Conservation (phyloP, 2,888 invertebrate species). For the Xylota sylvarum region DNA sequence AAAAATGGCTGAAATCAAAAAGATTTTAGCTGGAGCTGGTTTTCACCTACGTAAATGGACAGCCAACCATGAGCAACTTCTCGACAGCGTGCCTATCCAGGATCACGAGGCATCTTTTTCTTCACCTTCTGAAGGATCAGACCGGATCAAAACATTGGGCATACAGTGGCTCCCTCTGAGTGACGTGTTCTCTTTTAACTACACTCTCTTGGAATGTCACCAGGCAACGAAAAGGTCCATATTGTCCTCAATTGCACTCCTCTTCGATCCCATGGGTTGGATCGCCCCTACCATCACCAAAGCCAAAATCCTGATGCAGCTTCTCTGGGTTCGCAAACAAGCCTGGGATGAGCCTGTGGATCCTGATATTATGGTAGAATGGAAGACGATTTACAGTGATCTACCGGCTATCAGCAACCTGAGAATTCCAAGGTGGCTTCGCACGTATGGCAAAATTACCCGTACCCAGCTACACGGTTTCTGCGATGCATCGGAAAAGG, state of each 20-base stretch:
- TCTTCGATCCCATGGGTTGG: conserved; percentile 38
- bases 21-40: background rate
- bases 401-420: conserved; percentile 6
- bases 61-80: too few species aligned
- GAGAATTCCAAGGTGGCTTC: conserved; percentile 32
- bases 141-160: too few species aligned
- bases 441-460: background rate
- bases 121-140: too few species aligned
- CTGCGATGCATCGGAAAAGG: too few species aligned
- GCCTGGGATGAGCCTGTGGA: conserved; percentile 22
- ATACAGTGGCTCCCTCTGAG: conserved; percentile 35
- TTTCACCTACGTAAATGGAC: background rate
- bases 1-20: background rate
- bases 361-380: background rate
- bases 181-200: conserved; percentile 37
- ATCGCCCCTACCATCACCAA: conserved; percentile 17
- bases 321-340: conserved; percentile 21
- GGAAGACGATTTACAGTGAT: background rate
- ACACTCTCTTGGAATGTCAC: conserved; percentile 16
- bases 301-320: conserved; percentile 27
- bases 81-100: conserved; percentile 3
- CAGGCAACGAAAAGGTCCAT: conserved; percentile 8
- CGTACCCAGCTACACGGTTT: too few species aligned
- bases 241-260: conserved; percentile 32
- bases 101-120: conserved; percentile 28